Base-by-base conservation (phyloP, 2,888 invertebrate species). In the Drosophila koepferae region DNA sequence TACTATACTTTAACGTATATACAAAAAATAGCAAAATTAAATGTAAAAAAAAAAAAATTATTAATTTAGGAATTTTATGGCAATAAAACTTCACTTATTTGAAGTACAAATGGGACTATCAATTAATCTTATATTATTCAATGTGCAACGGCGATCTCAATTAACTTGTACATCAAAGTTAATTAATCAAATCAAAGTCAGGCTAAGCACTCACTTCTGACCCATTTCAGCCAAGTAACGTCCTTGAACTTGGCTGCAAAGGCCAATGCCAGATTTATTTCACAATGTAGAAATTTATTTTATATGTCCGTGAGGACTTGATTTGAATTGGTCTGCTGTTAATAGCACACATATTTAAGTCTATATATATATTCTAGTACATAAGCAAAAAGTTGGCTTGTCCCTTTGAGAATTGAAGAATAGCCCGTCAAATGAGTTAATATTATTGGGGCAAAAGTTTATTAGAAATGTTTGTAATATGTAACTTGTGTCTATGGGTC, bases 181-280 rank as follows among this genome's bases (percentile, higher is more conserved):
- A 60, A 71, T 70, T 64, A 77, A 81, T 84, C 63, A 74, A 55
- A 74, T 74, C 68, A 66, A 66, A 64, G 59, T 64, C 74, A 62
- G 48, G 18, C 48, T 40, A 34, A 34, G 16, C 9, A 41, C 46
- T 53, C 40, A 38, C 36, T 44, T 16, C 18, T 38, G 23, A 4
- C n/a, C 53, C n/a, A 31, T 54, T 44, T 14, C 59, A 40, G 60
- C 46, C 54, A 60, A 60, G n/a, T 28, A 31, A 23, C 48, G 85
- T 55, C 85, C 76, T 82, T 82, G 80, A 82, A 82, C 85, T 78
- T 79, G 63, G 28, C 36, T 23, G 23, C 60, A 28, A 55, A 54
- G 62, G 63, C 58, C 69, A 67, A 75, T 36, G 55, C 43, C 53
- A 55, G 55, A 60, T 10, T 18, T 54, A 65, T 59, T 44, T 51